Percentiles rank a stretch among this genome's conserved stretches.
Conservation (phyloP, 2,113 vertebrate species). For the Paralichthys olivaceus region DNA sequence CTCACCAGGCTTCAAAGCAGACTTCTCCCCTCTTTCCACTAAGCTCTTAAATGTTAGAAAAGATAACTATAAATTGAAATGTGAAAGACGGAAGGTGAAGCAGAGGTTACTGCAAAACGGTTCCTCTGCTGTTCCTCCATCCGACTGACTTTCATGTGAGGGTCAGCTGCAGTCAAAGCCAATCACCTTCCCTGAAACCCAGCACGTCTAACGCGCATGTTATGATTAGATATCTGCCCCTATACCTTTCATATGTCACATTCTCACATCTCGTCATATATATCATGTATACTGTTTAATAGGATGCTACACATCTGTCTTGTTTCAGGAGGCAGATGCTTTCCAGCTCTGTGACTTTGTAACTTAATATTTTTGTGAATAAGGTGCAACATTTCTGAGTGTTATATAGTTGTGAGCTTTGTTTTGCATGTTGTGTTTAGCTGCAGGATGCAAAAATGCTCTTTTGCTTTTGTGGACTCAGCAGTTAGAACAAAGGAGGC, state of each 20-base stretch:
- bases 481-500: constrained; percentile 18
- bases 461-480: constrained; percentile 42
- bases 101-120: constrained; percentile 38
- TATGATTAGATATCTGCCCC: constrained; percentile 9
- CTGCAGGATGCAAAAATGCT: constrained; percentile 25
- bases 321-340: constrained; percentile 50
- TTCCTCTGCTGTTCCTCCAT: constrained; percentile 63
- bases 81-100: constrained; percentile 60
- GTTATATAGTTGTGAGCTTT: constrained; percentile 38
- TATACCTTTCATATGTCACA: constrained; percentile 9
- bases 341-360: constrained; percentile 30
- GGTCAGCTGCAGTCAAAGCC: constrained; percentile 44
- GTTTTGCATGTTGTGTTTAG: constrained; percentile 26
- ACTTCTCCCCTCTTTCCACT: background rate
- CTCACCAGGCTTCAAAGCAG: constrained; percentile 51
- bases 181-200: constrained; percentile 27
- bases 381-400: constrained; percentile 22
- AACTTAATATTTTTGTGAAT: background rate
- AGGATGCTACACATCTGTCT: constrained; percentile 52
- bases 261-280: constrained; percentile 30
- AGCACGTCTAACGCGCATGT: constrained; percentile 14
- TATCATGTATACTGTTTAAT: constrained; percentile 15
- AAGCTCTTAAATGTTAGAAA: constrained; percentile 44
- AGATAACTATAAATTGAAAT: constrained; percentile 49
- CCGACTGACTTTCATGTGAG: constrained; percentile 27